These are phyloP conservation scores for Callinectes sapidus DNA, from an alignment of 2,888 invertebrate species.

Conservation along the genomic window DNA sequence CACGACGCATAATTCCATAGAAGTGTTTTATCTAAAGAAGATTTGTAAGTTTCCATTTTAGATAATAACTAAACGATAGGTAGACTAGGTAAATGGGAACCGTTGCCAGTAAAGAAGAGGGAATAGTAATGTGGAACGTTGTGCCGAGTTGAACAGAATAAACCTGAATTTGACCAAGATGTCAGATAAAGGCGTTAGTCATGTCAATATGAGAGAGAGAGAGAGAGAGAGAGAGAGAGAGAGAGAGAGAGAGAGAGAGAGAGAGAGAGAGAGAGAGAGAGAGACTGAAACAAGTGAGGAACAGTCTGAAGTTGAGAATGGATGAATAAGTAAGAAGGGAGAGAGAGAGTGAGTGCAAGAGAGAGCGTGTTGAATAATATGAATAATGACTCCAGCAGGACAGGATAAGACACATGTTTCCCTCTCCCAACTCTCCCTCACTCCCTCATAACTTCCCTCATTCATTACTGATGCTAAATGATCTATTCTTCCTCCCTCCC, in stretches of 20 bases:
- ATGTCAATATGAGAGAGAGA: not conserved
- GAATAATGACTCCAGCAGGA: not conserved
- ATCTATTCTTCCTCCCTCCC: not conserved
- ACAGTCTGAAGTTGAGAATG: not conserved
- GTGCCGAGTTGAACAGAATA: no score
- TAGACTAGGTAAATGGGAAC: no score
- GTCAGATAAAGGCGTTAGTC: no score
- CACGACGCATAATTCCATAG: no score
- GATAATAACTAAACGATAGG: no score
- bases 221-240: slow-evolving; percentile 25
- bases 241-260: slow-evolving; percentile 25
- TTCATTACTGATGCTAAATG: slow-evolving; percentile 24
- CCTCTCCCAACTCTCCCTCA: not conserved
- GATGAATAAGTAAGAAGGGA: not conserved
- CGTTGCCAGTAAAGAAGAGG: no score
- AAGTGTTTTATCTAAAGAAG: no score
- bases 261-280: slow-evolving; percentile 26
- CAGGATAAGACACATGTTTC: not conserved
- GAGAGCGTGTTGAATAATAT: not conserved
- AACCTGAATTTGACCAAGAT: no score
- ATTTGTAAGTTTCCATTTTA: no score
- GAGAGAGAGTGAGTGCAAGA: not conserved
- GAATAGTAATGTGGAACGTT: no score
- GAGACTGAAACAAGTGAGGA: not conserved
- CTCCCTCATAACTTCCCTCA: slow-evolving; percentile 11